Conservation (phyloP, 2,797 vertebrate species). For the Brachyalestes nurse region DNA sequence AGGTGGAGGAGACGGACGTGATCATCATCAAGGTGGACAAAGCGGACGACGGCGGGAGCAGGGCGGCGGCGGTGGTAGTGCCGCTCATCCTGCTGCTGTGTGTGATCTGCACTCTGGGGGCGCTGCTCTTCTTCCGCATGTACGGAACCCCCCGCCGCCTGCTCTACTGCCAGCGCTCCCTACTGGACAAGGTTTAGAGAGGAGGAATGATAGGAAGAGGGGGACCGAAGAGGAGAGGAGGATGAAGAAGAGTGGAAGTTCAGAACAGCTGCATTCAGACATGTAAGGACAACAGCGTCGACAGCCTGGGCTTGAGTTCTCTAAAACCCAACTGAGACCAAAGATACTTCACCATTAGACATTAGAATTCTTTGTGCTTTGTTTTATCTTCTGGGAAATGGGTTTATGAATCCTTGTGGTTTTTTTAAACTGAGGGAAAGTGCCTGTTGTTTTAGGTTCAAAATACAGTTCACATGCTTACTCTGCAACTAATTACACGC, state of each 20-base stretch:
- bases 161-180: conserved; percentile 87
- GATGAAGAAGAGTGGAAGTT: conserved; percentile 46
- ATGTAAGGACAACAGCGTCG: background rate
- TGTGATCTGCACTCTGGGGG: conserved; percentile 83
- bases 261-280: conserved; percentile 3
- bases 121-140: conserved; percentile 85
- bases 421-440: too few species aligned
- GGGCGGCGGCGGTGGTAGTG: conserved; percentile 79
- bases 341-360: too few species aligned
- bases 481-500: background rate
- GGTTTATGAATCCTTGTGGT: too few species aligned
- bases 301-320: background rate
- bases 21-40: conserved; percentile 81
- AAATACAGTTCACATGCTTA: background rate
- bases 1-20: conserved; percentile 67
- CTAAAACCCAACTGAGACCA: background rate
- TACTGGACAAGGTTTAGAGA: conserved; percentile 83
- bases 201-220: conserved; percentile 22
- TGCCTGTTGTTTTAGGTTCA: background rate
- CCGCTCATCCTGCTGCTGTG: conserved; percentile 85
- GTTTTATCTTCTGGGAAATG: background rate
- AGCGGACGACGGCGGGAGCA: conserved; percentile 61
- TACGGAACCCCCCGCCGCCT: conserved; percentile 90
- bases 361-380: background rate
- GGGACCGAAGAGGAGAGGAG: conserved; percentile 21